Evolutionary conservation across 2,113 vertebrate species (phyloP).

Genomic region (Pachycephala philippinensis): DNA sequence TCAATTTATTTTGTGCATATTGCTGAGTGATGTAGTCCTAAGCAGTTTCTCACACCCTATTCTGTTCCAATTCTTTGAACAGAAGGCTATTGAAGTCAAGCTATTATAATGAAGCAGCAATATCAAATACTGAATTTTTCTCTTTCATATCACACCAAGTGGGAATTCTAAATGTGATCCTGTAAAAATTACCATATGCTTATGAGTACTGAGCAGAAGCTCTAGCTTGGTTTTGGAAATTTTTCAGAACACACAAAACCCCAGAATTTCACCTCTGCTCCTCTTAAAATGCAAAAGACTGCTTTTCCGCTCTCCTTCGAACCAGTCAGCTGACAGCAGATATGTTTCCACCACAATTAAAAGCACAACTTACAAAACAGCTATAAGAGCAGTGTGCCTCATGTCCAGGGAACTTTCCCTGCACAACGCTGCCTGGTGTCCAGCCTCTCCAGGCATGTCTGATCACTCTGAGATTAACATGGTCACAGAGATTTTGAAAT

Average conservation of each 20-base stretch:
- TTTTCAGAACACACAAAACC: background rate
- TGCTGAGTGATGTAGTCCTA: constrained; percentile 10
- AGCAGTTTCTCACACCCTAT: constrained; percentile 8
- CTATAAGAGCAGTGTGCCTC: background rate
- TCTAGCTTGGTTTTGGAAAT: background rate
- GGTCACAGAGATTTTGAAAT: background rate
- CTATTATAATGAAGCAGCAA: constrained; percentile 27
- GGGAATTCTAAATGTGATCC: background rate
- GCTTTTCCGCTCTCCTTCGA: background rate
- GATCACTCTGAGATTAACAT: background rate
- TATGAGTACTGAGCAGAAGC: background rate
- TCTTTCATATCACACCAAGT: constrained; percentile 26
- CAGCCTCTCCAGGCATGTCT: background rate
- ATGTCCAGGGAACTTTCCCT: background rate
- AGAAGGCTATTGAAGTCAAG: constrained; percentile 37
- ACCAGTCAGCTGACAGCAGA: background rate
- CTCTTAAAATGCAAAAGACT: background rate
- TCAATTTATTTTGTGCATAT: constrained; percentile 20
- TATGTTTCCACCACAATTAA: background rate
- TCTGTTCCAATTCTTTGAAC: constrained; percentile 29
- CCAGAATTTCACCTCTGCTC: constrained; percentile 19
- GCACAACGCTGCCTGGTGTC: background rate
- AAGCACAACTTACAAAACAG: background rate
- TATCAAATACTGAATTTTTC: constrained; percentile 25
- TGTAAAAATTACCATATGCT: constrained; percentile 47